A percentile compares a stretch with the other conserved stretches of the same genome.
phyloP scores from a whole-genome alignment of 92 coral and sea anemone genomes.

The Paragorgia papillata region DNA sequence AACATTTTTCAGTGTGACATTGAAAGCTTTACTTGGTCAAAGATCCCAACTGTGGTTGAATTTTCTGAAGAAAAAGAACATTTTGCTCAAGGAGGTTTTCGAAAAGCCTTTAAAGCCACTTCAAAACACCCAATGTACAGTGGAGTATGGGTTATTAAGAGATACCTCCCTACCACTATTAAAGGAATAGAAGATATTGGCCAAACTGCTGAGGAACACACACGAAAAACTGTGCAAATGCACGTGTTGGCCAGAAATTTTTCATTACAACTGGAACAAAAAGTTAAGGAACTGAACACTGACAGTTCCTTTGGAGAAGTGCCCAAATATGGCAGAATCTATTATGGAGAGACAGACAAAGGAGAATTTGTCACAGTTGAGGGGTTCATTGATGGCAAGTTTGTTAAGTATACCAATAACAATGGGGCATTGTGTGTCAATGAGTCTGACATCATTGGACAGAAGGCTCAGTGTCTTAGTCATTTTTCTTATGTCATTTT shows the following conservation, averaged over 20 bases:
- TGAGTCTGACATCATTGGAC: slow-evolving; percentile 1
- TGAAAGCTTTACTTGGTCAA: slow-evolving; percentile 10
- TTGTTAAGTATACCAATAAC: not conserved
- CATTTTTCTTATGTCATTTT: slow-evolving; percentile 33
- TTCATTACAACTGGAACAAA: slow-evolving; percentile 2
- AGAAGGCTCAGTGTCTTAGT: slow-evolving; percentile 21
- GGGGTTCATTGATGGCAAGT: too few species aligned
- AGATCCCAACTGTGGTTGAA: slow-evolving; percentile 37
- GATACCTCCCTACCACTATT: slow-evolving; percentile 21
- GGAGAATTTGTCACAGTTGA: slow-evolving; percentile 33
- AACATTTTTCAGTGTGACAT: slow-evolving; percentile 29
- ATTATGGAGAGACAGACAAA: slow-evolving; percentile 19
- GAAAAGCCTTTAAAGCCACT: slow-evolving; percentile 47
- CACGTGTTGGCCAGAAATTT: slow-evolving; percentile 28
- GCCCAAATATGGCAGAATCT: slow-evolving; percentile 9
- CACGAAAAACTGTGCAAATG: slow-evolving; percentile 20
- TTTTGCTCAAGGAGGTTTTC: slow-evolving; percentile 34
- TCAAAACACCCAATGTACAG: slow-evolving; percentile 8
- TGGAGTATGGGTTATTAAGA: slow-evolving; percentile 27
- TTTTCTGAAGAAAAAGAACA: slow-evolving; percentile 22
- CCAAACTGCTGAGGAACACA: slow-evolving; percentile 31
- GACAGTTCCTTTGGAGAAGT: slow-evolving; percentile 15
- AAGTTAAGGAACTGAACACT: not conserved
- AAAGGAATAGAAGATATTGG: not conserved
- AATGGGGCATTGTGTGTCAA: not conserved